phyloP scores from a whole-genome alignment of 2,113 vertebrate genomes.

The Tetraodon nigroviridis region DNA sequence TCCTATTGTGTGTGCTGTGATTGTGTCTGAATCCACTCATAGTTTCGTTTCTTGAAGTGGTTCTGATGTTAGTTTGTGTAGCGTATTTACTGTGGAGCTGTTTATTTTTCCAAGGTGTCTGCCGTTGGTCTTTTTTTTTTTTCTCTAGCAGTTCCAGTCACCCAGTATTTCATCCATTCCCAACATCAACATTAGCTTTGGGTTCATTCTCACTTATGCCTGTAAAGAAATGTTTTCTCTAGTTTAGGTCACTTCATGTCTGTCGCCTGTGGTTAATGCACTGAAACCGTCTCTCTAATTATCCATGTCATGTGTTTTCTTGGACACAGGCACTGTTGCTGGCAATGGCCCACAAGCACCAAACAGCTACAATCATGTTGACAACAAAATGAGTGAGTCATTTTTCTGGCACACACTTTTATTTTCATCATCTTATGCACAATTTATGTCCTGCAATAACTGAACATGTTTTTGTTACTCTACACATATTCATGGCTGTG shows the following conservation, averaged over 20 bases:
- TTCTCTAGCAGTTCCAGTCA: neutral
- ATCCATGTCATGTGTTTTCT: constrained; percentile 24
- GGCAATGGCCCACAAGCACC: constrained; percentile 72
- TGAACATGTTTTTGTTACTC: no score
- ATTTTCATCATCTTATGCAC: neutral
- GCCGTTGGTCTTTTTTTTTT: neutral
- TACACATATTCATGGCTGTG: no score
- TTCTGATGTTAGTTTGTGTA: neutral
- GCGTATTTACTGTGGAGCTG: neutral
- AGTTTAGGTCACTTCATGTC: constrained; percentile 1
- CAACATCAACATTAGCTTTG: neutral
- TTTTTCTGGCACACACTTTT: constrained; percentile 5
- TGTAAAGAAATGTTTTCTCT: neutral
- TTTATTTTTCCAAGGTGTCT: neutral
- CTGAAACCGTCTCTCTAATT: constrained; percentile 5
- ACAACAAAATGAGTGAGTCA: constrained; percentile 80
- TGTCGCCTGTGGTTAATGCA: neutral
- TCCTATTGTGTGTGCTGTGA: constrained; percentile 22
- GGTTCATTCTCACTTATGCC: neutral
- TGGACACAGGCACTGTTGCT: constrained; percentile 56
- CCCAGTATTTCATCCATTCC: neutral
- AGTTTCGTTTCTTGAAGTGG: neutral
- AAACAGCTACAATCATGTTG: constrained; percentile 84
- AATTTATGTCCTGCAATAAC: neutral
- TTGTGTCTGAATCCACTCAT: constrained; percentile 28